A percentile compares a stretch with the other conserved stretches of the same genome.
Conservation (phyloP, 2,113 vertebrate genomes). For the Henicopernis longicauda region DNA sequence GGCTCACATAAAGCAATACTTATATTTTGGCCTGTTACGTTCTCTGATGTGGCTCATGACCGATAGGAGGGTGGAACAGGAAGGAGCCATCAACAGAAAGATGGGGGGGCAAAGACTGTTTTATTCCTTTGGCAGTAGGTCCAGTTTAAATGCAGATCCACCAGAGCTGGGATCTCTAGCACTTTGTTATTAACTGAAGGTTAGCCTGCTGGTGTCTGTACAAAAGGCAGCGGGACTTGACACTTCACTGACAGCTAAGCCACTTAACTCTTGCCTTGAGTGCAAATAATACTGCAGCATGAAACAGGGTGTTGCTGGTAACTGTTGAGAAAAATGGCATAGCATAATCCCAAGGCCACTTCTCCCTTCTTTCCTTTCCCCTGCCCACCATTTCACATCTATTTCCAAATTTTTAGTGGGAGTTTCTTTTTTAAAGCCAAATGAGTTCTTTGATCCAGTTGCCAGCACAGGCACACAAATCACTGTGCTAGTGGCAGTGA, state of each 20-base stretch:
- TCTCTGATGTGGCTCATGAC: not conserved
- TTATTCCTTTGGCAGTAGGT: not conserved
- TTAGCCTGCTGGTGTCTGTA: not conserved
- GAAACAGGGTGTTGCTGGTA: not conserved
- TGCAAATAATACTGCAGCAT: not conserved
- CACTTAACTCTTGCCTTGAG: not conserved
- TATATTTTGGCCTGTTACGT: not conserved
- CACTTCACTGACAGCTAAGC: not conserved
- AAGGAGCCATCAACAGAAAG: not conserved
- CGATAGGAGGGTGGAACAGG: not conserved
- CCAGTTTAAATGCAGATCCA: not conserved
- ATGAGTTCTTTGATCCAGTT: not conserved
- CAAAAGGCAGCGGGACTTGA: not conserved
- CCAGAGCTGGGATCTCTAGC: not conserved
- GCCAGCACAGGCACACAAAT: not conserved
- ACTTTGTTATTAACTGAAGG: not conserved
- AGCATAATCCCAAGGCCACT: not conserved
- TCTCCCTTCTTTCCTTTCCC: not conserved
- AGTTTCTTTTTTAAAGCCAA: not conserved
- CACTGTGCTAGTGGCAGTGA: not conserved
- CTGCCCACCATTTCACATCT: not conserved
- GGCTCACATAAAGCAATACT: not conserved
- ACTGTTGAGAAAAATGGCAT: rapidly evolving
- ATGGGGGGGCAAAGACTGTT: not conserved
- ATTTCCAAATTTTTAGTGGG: not conserved